Evolutionary conservation across 2,888 invertebrate genomes (phyloP).

Genomic region (Lasioglossum villosulum): DNA sequence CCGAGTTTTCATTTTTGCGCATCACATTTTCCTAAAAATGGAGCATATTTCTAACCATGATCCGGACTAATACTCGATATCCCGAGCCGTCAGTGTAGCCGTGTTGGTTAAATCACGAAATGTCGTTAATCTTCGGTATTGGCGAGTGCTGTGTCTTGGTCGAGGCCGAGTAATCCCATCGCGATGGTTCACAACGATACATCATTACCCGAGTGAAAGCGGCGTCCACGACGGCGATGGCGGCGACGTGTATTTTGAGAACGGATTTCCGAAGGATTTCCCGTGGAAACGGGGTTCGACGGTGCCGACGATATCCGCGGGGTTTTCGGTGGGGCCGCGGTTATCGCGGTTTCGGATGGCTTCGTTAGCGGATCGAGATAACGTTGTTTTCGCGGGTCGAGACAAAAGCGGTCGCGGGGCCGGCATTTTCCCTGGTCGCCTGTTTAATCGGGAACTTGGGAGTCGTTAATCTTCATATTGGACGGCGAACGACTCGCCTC

Average conservation of each 20-base stretch:
- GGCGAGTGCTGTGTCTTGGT: conserved; percentile 15
- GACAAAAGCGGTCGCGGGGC: conserved; percentile 41
- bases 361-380: conserved; percentile 64
- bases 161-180: conserved; percentile 33
- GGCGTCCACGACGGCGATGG: neutral
- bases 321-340: neutral
- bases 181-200: conserved; percentile 33
- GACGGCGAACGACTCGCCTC: conserved; percentile 32
- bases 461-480: conserved; percentile 59
- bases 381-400: conserved; percentile 35
- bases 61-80: neutral
- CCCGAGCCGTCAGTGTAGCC: neutral
- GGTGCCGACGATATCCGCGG: neutral
- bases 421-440: conserved; percentile 14
- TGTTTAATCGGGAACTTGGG: conserved; percentile 54
- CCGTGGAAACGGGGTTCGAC: conserved; percentile 15
- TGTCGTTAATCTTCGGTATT: conserved; percentile 57
- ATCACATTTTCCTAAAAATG: too few species aligned
- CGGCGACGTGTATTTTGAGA: conserved; percentile 1
- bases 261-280: conserved; percentile 30
- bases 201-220: conserved; percentile 41
- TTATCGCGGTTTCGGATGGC: conserved; percentile 52
- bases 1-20: too few species aligned
- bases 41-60: neutral
- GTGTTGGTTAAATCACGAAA: conserved; percentile 21